Evolutionary conservation across 1,140 invertebrate genomes (phyloP), one percentile per base, ranked within the genome.

Genomic region (Phortica variegata): DNA sequence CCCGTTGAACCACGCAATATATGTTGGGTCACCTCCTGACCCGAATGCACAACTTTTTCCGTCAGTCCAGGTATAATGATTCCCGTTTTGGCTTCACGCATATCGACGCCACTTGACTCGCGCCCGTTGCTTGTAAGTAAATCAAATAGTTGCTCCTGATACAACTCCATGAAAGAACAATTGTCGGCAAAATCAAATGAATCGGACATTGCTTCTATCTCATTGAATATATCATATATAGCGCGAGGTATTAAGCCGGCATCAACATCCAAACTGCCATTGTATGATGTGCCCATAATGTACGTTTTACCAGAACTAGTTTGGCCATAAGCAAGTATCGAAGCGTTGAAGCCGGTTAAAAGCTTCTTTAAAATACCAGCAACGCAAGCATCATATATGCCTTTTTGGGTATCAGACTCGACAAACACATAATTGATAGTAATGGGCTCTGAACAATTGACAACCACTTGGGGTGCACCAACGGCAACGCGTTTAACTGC

Each of bases 271-370:
- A 78, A 62, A n/a, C 74, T 73, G n/a, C 81, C 83, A 23, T 77
- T 77, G 52, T 87, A 90, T 49, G 84, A 82, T 0, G 92, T 95
- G 2, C 93, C 93, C 93, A 97, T 96, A 0, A 91, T 90, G 77
- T 87, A 85, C 0, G 93, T 97, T 76, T 96, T 97, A 0, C 93
- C 93, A 56, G 90, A 93, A 7, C 93, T 93, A 3, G 93, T 97
- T 77, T 96, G 93, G 1, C 94, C 93, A 79, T 97, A 97, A 0
- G 94, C 93, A 31, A 93, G 63, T 53, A 95, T 89, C 12, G 94
- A 97, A 1, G 93, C 87, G 82, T 97, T 97, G 65, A 71, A 79
- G 84, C 88, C 92, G 78, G 91, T 83, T 77, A 95, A 92, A 33
- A 93, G 77, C 68, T 88, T 87, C 10, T 82, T 78, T 13, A 97